Evolutionary conservation across 2,797 vertebrate species (phyloP).

Genomic region (Danio jaintianensis): DNA sequence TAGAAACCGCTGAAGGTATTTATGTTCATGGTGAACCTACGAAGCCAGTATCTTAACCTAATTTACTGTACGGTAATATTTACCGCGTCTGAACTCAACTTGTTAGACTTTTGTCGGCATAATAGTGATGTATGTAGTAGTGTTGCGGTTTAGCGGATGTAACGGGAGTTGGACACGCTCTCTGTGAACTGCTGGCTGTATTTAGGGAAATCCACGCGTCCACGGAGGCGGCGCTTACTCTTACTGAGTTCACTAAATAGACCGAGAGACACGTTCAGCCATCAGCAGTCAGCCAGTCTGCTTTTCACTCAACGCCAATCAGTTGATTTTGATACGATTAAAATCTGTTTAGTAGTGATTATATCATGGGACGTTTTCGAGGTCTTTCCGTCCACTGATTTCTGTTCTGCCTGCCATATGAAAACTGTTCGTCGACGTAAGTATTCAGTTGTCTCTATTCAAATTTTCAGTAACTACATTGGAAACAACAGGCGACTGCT

Average conservation of each 20-base stretch:
- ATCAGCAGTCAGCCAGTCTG: not conserved
- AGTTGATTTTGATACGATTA: not conserved
- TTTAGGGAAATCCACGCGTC: constrained; percentile 54
- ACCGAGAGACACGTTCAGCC: constrained; percentile 35
- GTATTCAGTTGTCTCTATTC: constrained; percentile 24
- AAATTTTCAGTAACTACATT: constrained; percentile 9
- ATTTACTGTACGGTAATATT: not conserved
- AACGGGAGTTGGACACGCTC: not conserved
- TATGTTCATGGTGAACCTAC: not conserved
- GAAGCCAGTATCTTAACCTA: not conserved
- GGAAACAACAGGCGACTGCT: not conserved
- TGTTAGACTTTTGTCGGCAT: not conserved
- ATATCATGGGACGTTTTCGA: constrained; percentile 10
- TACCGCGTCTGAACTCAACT: not conserved
- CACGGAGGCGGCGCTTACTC: constrained; percentile 51
- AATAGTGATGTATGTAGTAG: not conserved
- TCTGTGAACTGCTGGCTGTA: constrained; percentile 17
- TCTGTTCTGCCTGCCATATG: constrained; percentile 12
- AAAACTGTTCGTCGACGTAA: constrained; percentile 36
- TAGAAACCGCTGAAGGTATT: too few species aligned
- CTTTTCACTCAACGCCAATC: not conserved
- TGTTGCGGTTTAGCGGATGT: not conserved
- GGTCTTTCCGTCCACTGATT: not conserved
- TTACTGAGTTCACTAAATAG: constrained; percentile 6
- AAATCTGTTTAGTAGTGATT: not conserved